Evolutionary conservation across 2,888 invertebrate genomes (phyloP).

Genomic region (Hemistola chrysoprasaria): DNA sequence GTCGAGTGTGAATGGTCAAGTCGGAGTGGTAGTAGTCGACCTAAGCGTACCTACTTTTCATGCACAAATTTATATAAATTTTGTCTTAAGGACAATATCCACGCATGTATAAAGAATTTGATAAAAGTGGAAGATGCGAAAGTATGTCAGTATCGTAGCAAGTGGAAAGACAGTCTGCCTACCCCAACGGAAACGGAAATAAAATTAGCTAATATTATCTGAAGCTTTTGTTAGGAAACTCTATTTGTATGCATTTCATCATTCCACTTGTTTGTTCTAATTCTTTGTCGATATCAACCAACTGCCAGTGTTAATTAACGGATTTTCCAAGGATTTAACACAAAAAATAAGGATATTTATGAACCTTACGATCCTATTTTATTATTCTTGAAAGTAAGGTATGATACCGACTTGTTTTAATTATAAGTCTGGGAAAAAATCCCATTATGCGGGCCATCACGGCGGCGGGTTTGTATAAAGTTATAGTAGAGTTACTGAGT

Average conservation of each 20-base stretch:
- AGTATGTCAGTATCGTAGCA: no score
- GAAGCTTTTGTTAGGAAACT: conserved; percentile 8
- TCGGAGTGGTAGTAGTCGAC: no score
- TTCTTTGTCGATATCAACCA: neutral
- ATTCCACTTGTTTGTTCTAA: no score
- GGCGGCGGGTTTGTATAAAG: conserved; percentile 10
- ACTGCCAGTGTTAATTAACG: conserved; percentile 10
- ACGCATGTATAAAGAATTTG: no score
- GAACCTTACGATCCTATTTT: conserved; percentile 14
- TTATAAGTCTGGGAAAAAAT: conserved; percentile 20
- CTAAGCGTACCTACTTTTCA: no score
- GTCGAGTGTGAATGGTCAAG: no score
- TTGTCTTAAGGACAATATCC: no score
- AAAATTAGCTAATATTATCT: no score
- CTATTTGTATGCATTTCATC: conserved; percentile 5
- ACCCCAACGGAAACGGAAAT: no score
- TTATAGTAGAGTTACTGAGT: conserved; percentile 8
- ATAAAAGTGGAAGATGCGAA: no score
- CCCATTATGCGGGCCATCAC: conserved; percentile 17
- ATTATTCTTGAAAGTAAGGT: conserved; percentile 9
- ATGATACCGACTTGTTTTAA: conserved; percentile 17
- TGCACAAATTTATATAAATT: no score
- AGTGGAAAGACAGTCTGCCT: no score
- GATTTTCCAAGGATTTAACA: conserved; percentile 10
- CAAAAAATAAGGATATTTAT: conserved; percentile 21